These are phyloP conservation scores for Halcyon leucocephala DNA, from an alignment of 2,797 vertebrate genomes.

Conservation along the genomic window DNA sequence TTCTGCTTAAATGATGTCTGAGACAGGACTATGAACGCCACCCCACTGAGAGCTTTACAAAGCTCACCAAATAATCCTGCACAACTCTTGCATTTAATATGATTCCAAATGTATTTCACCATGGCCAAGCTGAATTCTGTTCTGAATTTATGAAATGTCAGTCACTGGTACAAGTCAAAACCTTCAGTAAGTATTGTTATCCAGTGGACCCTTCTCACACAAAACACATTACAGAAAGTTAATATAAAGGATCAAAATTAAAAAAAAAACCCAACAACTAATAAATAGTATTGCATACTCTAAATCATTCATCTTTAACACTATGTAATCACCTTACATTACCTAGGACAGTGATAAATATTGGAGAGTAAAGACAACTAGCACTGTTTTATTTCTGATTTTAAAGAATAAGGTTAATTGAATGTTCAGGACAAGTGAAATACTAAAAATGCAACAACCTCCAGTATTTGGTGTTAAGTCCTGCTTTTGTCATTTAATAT, in stretches of 20 bases:
- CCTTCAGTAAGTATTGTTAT: not conserved
- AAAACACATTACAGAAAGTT: not conserved
- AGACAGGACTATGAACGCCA: not conserved
- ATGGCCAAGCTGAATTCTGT: not conserved
- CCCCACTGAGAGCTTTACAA: not conserved
- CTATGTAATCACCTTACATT: not conserved
- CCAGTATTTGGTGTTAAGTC: not conserved
- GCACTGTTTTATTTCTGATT: not conserved
- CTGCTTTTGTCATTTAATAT: not conserved
- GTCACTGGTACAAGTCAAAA: not conserved
- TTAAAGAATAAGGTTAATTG: not conserved
- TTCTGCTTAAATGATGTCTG: not conserved
- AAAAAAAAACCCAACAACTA: not conserved
- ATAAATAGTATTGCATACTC: not conserved
- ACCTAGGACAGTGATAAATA: not conserved
- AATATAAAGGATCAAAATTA: not conserved
- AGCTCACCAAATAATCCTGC: not conserved
- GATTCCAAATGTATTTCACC: not conserved
- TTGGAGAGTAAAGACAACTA: not conserved
- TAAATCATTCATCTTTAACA: not conserved
- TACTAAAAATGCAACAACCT: not conserved
- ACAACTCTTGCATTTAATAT: not conserved
- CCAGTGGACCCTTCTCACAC: not conserved
- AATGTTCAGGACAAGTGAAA: not conserved
- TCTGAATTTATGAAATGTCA: not conserved